Conservation (phyloP, 1,140 invertebrate genomes). For the Heliconius congener region DNA sequence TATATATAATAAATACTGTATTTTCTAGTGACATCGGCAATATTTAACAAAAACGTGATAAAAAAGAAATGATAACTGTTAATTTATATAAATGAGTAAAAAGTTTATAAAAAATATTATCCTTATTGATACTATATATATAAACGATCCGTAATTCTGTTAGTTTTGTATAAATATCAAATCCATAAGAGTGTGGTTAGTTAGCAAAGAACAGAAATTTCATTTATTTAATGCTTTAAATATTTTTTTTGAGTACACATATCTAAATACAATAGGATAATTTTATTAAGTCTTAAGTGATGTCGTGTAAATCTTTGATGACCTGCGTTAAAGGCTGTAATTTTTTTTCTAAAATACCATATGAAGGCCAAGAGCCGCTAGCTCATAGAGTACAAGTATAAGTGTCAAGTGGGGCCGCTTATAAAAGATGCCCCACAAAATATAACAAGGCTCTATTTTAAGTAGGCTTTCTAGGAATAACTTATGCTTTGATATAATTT, state of each 20-base stretch:
- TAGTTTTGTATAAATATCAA: no score
- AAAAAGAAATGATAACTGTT: no score
- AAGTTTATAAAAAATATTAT: not conserved
- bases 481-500: not conserved
- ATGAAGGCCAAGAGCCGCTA: conserved; percentile 15
- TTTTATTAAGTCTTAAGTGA: not conserved
- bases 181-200: no score
- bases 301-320: not conserved
- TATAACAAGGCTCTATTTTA: conserved; percentile 12
- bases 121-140: no score
- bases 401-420: conserved; percentile 21
- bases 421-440: conserved; percentile 17
- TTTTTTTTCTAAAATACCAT: conserved; percentile 1
- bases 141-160: no score
- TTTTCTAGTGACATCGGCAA: no score
- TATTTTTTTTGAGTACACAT: no score
- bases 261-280: no score
- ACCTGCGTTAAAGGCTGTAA: not conserved
- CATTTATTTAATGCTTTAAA: not conserved
- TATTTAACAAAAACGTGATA: no score
- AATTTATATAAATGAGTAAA: no score
- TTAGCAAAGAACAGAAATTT: no score
- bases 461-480: not conserved
- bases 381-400: conserved; percentile 3
- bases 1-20: no score